A percentile compares a stretch with the other conserved stretches of the same genome.
These are phyloP conservation scores for Acholoe squamosa DNA, from an alignment of 2,888 invertebrate genomes.

Conservation along the genomic window DNA sequence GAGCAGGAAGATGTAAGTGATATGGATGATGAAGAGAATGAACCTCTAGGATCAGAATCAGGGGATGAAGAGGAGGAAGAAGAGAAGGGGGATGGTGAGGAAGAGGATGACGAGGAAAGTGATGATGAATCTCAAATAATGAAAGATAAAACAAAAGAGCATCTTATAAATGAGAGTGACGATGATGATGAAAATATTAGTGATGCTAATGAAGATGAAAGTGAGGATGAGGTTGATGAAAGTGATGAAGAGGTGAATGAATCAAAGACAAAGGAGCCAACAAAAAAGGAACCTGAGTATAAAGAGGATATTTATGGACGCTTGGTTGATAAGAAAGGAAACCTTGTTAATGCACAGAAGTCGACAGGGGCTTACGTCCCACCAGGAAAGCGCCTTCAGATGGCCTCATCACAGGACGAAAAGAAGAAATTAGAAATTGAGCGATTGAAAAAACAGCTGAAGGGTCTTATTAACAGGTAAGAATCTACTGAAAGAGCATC, in stretches of 20 bases:
- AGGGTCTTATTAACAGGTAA: conserved; percentile 91
- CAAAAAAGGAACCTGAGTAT: conserved; percentile 65
- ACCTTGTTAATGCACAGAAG: conserved; percentile 85
- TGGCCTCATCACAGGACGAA: conserved; percentile 82
- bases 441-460: conserved; percentile 90
- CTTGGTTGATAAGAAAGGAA: conserved; percentile 91
- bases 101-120: conserved; percentile 26
- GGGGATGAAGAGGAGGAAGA: conserved; percentile 56
- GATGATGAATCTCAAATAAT: background rate
- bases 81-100: conserved; percentile 24
- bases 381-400: conserved; percentile 89
- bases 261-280: conserved; percentile 23
- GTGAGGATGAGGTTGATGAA: conserved; percentile 61
- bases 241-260: conserved; percentile 47
- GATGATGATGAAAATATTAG: background rate
- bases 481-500: too few species aligned
- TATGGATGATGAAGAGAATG: background rate
- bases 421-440: conserved; percentile 85
- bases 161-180: conserved; percentile 69
- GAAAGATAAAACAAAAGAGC: background rate
- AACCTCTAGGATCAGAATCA: conserved; percentile 34
- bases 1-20: background rate
- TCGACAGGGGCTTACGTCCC: conserved; percentile 88
- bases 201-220: conserved; percentile 32
- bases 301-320: conserved; percentile 96